Base-by-base conservation (phyloP, 2,797 vertebrate species). In the Neosalanx taihuensis region DNA sequence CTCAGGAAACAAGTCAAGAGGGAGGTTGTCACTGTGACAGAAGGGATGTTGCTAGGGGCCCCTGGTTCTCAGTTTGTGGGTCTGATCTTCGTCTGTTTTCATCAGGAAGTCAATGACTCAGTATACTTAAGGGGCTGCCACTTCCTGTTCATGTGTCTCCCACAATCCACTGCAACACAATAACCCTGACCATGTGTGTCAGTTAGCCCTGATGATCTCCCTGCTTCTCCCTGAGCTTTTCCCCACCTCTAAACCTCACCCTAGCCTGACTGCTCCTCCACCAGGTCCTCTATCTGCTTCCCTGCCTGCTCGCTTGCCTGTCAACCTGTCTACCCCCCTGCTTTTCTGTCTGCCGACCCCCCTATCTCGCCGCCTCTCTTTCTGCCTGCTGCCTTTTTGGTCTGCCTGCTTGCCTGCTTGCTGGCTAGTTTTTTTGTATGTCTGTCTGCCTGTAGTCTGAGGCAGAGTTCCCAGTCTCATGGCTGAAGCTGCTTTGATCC, bases 401-500 rank as follows among this genome's bases (percentile, higher is more conserved):
- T n/a, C 33, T 51, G 49, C 18, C 51, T 35, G 61, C 6, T 18
- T 65, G 33, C 46, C 65, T 60, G 23, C 23, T 26, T 26, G 23
- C 23, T 26, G 23, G 23, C 23, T 26, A 26, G 23, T 26, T 26
- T 26, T 15, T 57, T 3, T 57, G 53, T 57, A 5, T 57, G 53
- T 57, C 15, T 57, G 17, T 57, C 15, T 57, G 23, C 13, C 20
- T 60, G 58, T 59, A 23, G 10, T 64, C 41, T 75, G 37, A 64
- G 56, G 58, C 64, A 31, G 69, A 57, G 9, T 66, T 30, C 37
- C 35, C 35, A 46, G 64, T 4, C 12, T 56, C 37, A 62, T 20
- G 15, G 37, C 30, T 68, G 37, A 70, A 23, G 23, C 68, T 67
- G 51, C 84, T 90, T 90, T 89, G 90, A 92, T 87, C 83, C 87